Conservation (phyloP, 64 coral and sea anemone species). For the Catalaphyllia jardinei region DNA sequence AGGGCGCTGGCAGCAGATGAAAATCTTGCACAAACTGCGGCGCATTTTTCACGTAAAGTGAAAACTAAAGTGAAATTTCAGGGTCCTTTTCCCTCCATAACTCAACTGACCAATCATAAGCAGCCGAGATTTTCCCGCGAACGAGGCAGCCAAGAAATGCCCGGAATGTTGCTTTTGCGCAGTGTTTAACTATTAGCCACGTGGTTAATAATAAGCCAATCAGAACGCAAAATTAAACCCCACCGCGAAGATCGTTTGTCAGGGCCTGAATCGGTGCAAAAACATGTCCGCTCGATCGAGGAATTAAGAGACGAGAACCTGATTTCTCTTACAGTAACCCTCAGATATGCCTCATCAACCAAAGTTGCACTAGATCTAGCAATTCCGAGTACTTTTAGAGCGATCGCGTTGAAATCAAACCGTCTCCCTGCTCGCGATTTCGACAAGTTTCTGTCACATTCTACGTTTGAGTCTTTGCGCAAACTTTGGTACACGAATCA, state of each 20-base stretch:
- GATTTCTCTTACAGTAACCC: background rate
- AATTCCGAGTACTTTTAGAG: background rate
- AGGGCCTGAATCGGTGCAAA: conserved; percentile 98
- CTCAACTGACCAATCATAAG: conserved; percentile 79
- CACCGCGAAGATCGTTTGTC: conserved; percentile 99
- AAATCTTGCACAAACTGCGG: background rate
- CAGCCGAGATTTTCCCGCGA: conserved; percentile 90
- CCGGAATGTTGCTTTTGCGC: conserved; percentile 88
- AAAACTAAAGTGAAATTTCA: background rate
- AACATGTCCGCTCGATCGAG: conserved; percentile 92
- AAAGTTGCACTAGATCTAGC: conserved; percentile 38
- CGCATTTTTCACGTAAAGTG: background rate
- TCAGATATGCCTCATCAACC: conserved; percentile 24
- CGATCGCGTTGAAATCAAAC: conserved; percentile 58
- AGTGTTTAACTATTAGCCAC: conserved; percentile 60
- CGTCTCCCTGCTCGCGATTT: background rate
- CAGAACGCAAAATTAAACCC: conserved; percentile 98
- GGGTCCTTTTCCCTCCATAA: conserved; percentile 83
- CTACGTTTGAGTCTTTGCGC: conserved; percentile 1
- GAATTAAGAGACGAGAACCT: conserved; percentile 8
- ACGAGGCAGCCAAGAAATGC: conserved; percentile 95
- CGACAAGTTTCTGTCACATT: conserved; percentile 21
- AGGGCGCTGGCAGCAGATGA: background rate
- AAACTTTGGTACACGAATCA: conserved; percentile 46
- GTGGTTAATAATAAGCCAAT: conserved; percentile 99